Conservation (phyloP, 2,113 vertebrate genomes). For the Tachysurus vachellii region DNA sequence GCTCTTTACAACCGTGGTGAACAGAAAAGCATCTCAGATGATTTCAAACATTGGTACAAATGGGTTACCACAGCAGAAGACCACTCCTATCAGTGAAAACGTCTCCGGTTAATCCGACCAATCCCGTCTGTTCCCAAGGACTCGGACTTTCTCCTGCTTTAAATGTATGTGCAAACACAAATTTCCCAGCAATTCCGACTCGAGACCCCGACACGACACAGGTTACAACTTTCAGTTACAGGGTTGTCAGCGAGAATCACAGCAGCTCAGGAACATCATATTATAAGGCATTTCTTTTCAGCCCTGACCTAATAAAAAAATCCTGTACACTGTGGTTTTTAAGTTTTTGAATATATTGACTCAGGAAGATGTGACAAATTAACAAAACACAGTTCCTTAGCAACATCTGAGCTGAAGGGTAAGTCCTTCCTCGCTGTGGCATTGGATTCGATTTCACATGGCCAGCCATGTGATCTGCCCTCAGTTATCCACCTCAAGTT, state of each 20-base stretch:
- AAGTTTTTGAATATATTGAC: not conserved
- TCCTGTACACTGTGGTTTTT: not conserved
- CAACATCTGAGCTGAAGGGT: not conserved
- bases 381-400: conserved; percentile 1
- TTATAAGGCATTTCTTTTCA: not conserved
- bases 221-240: not conserved
- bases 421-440: not conserved
- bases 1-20: not conserved
- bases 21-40: not conserved
- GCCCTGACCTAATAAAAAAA: not conserved
- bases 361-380: not conserved
- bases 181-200: not conserved
- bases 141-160: not conserved
- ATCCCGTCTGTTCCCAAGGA: not conserved
- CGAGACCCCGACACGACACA: not conserved
- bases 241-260: not conserved
- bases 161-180: not conserved
- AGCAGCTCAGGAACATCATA: not conserved
- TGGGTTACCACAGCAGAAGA: not conserved
- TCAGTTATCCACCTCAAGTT: not conserved
- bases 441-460: not conserved
- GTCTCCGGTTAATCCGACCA: too few species aligned
- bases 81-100: not conserved
- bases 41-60: not conserved
- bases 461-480: not conserved